Conservation (phyloP, 2,888 invertebrate species). For the Synergus laeviventris region DNA sequence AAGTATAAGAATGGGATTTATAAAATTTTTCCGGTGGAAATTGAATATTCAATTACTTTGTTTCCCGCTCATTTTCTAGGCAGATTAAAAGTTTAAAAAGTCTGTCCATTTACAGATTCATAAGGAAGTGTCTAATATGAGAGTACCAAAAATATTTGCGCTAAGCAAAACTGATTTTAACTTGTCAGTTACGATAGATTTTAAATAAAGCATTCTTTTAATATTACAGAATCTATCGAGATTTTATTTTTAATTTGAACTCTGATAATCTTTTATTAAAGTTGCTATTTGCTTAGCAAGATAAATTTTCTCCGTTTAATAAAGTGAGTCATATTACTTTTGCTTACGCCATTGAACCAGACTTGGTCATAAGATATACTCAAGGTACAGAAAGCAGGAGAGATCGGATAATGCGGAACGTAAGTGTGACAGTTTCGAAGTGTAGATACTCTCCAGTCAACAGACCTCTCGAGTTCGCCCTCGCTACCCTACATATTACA, state of each 20-base stretch:
- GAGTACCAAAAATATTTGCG: too few relatives aligned
- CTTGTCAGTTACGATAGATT: background rate
- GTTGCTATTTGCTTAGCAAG: background rate
- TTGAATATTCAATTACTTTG: background rate
- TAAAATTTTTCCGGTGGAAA: background rate
- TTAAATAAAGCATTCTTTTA: background rate
- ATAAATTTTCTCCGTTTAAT: conserved; percentile 6
- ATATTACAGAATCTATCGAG: background rate
- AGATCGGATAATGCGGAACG: conserved; percentile 47
- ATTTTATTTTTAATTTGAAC: background rate
- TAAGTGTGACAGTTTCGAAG: conserved; percentile 55
- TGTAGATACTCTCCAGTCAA: conserved; percentile 60
- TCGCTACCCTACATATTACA: conserved; percentile 20
- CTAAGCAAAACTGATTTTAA: background rate
- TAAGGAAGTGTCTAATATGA: too few relatives aligned
- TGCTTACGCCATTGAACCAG: conserved; percentile 19
- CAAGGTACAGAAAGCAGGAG: conserved; percentile 40
- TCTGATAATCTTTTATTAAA: background rate
- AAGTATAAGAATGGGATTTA: background rate
- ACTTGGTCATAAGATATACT: conserved; percentile 17
- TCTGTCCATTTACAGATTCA: background rate
- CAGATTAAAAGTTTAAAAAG: background rate
- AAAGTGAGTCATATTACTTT: conserved; percentile 18
- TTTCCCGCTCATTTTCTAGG: background rate
- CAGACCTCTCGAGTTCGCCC: conserved; percentile 45